These are phyloP conservation scores for Drosophila santomea DNA, from an alignment of 1,140 invertebrate species.

Conservation along the genomic window DNA sequence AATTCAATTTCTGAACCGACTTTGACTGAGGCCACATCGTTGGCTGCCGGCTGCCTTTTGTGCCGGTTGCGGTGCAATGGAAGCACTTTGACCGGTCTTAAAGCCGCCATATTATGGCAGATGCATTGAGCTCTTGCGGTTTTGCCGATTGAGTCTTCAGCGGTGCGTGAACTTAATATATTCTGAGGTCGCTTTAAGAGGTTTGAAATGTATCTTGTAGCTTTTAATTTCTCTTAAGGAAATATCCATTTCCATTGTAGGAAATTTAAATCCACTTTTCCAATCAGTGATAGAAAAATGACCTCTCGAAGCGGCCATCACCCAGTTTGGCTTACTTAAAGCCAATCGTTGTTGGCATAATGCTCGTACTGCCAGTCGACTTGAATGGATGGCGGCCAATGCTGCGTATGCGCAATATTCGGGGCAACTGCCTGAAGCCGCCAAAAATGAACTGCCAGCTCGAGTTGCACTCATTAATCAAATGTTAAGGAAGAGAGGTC, in stretches of 20 bases:
- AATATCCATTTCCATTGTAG: not conserved
- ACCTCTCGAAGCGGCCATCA: not conserved
- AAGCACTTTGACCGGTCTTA: constrained; percentile 40
- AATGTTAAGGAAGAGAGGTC: constrained; percentile 73
- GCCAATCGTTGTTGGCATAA: constrained; percentile 50
- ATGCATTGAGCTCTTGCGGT: constrained; percentile 16
- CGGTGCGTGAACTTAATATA: constrained; percentile 13
- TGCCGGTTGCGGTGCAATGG: constrained; percentile 26
- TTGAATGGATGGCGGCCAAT: constrained; percentile 24
- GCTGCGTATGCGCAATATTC: constrained; percentile 75
- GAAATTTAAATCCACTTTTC: not conserved
- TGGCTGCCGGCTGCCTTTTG: constrained; percentile 24
- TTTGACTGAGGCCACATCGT: constrained; percentile 55
- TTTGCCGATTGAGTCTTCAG: constrained; percentile 1
- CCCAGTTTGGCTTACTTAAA: not conserved
- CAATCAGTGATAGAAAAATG: not conserved
- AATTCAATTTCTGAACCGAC: constrained; percentile 72
- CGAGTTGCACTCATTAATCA: constrained; percentile 75
- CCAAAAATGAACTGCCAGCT: constrained; percentile 76
- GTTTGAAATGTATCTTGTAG: not conserved
- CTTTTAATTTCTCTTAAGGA: not conserved
- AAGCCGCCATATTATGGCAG: constrained; percentile 33
- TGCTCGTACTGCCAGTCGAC: constrained; percentile 25
- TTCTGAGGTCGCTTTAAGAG: not conserved
- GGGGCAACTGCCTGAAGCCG: constrained; percentile 35